Base-by-base conservation (phyloP, 1,140 invertebrate species). In the Helicoverpa armigera region DNA sequence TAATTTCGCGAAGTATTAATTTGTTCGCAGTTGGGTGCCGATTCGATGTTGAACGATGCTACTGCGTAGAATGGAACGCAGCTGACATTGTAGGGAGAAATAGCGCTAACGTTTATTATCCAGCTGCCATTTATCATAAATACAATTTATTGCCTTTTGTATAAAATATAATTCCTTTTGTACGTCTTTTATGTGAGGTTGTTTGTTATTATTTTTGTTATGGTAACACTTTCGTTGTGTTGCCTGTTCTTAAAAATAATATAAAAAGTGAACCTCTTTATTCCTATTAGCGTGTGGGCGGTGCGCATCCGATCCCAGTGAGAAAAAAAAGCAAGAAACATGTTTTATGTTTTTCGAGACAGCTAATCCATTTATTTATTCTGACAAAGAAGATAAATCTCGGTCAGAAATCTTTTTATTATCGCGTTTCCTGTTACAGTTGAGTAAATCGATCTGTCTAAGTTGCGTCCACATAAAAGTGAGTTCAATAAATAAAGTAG, bases 41-140 rank as follows among this genome's bases (percentile, higher is more conserved):
- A 79, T 74, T 79, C 69, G 50, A 81, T 82, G 65, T 80, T 79
- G 43, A 23, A 92, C 90, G 53, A 89, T 83, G 69, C 93, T 88
- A 65, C 93, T 90, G 70, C 82, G 54, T 60, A 56, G 31, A 70
- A 70, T 79, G 65, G 90, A 88, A 83, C 90, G 81, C 53, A 58
- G 9, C 76, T 43, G 76, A 69, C 65, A 58, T 79, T 70, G 76
- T 70, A 69, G 63, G 76, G 9, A 18, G 65, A 56, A 18, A 79
- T 79, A 70, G 13, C 61, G 60, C 74, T 51, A 65, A 77, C 50
- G 61, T 77, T 77, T 77, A 75, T 61, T 75, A 77, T 16, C 16
- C 50, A 53, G 14, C 50, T 35, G 48, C 60, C 75, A 77, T 77
- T 77, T 77, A 77, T 77, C 61, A 67, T 65, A 54, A 67, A 77